phyloP scores from a whole-genome alignment of 1,140 invertebrate species.

The Zaprionus africanus region DNA sequence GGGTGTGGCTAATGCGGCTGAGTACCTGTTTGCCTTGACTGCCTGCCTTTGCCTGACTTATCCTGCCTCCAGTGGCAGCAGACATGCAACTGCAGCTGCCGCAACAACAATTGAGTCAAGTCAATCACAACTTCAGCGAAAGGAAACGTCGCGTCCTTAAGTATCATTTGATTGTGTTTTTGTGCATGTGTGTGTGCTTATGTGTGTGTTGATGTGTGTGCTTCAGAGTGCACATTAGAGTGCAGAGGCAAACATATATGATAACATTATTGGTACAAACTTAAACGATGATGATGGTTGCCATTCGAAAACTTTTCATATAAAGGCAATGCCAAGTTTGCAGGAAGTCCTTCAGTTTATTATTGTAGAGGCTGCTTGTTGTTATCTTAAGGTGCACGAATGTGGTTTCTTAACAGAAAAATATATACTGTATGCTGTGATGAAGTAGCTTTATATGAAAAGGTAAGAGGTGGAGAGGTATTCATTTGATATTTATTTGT shows the following conservation, averaged over 20 bases:
- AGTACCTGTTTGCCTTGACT: neutral
- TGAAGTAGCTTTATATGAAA: too few relatives aligned
- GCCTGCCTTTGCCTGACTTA: too few relatives aligned
- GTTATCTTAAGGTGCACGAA: neutral
- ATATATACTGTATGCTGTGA: too few relatives aligned
- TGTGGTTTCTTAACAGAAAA: too few relatives aligned
- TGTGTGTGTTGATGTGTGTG: neutral
- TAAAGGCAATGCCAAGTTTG: neutral
- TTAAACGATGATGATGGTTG: neutral
- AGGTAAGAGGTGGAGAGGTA: too few relatives aligned
- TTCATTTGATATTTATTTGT: too few relatives aligned
- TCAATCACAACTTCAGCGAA: conserved; percentile 38
- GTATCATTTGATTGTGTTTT: neutral
- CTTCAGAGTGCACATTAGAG: neutral
- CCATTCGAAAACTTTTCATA: neutral
- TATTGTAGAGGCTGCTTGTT: neutral
- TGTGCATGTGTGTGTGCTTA: neutral
- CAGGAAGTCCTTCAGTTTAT: neutral
- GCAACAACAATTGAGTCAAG: conserved; percentile 42
- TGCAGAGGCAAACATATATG: neutral
- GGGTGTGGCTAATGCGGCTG: conserved; percentile 38
- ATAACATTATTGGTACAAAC: neutral
- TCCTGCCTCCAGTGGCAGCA: neutral
- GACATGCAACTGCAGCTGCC: conserved; percentile 27
- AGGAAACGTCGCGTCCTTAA: neutral